These are phyloP conservation scores for Rhagium mordax DNA, from an alignment of 2,888 invertebrate genomes.

Conservation along the genomic window DNA sequence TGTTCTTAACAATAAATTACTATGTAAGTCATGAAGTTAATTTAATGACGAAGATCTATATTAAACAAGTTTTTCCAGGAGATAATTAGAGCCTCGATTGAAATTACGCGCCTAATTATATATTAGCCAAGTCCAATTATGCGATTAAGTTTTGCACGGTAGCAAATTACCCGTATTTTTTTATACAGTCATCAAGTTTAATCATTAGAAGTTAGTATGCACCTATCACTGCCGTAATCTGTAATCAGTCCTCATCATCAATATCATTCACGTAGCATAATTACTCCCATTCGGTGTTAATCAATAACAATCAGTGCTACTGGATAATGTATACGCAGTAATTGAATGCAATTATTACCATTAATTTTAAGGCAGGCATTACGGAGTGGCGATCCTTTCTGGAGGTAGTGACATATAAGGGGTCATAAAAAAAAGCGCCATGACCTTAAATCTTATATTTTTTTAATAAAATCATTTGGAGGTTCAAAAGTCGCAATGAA, in stretches of 20 bases:
- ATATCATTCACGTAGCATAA: constrained; percentile 53
- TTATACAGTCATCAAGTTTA: constrained; percentile 48
- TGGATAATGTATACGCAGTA: constrained; percentile 5
- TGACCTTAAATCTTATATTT: too few species aligned
- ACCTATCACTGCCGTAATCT: constrained; percentile 33
- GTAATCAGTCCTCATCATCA: constrained; percentile 54
- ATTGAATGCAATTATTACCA: not conserved
- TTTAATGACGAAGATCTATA: not conserved
- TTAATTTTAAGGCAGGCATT: not conserved
- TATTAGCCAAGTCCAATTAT: constrained; percentile 19
- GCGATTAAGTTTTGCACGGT: constrained; percentile 42
- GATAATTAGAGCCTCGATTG: constrained; percentile 10
- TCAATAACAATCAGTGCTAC: constrained; percentile 51
- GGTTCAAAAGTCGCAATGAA: too few species aligned
- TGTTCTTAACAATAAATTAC: not conserved
- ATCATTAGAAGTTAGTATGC: constrained; percentile 35
- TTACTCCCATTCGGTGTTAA: constrained; percentile 54
- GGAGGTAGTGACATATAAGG: not conserved
- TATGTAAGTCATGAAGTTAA: not conserved
- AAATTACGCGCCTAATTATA: constrained; percentile 27
- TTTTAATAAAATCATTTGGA: too few species aligned
- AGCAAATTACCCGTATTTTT: constrained; percentile 45
- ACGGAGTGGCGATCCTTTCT: not conserved
- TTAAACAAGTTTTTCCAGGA: not conserved
- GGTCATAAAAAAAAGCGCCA: too few species aligned